These are phyloP conservation scores for Tanypteryx hageni DNA, from an alignment of 2,888 invertebrate species.

Conservation along the genomic window DNA sequence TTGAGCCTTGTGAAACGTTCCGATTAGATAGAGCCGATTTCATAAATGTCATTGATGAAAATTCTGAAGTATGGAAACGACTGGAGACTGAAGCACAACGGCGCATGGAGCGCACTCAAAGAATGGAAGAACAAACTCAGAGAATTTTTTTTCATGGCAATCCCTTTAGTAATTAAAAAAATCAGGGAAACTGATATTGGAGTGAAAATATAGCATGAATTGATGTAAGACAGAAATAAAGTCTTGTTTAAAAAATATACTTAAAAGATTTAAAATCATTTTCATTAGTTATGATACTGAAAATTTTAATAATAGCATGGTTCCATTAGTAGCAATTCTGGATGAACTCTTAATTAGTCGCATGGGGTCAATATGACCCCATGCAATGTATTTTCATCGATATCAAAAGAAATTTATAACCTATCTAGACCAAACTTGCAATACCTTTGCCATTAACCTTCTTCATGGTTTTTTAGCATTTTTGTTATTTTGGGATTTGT, in stretches of 20 bases:
- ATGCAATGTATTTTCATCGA: no score
- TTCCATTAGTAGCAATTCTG: no score
- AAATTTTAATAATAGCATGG: no score
- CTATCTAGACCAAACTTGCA: no score
- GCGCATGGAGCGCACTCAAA: neutral
- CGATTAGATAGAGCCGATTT: constrained; percentile 16
- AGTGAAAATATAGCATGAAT: neutral
- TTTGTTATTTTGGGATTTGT: no score
- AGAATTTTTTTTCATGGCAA: neutral
- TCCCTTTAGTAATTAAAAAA: neutral
- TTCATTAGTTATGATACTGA: no score
- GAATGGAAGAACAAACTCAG: neutral
- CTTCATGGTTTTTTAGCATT: no score
- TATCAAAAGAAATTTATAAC: no score
- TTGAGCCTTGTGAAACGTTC: constrained; percentile 41
- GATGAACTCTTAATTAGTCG: no score
- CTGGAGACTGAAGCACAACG: neutral
- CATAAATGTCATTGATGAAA: neutral
- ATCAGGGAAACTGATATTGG: neutral
- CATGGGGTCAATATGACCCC: no score
- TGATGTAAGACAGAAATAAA: neutral
- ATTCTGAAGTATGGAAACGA: neutral
- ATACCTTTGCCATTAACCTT: no score
- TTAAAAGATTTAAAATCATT: no score
- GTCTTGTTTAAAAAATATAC: neutral